Base-by-base conservation (phyloP, 2,113 vertebrate genomes). In the Blennius ocellaris region DNA sequence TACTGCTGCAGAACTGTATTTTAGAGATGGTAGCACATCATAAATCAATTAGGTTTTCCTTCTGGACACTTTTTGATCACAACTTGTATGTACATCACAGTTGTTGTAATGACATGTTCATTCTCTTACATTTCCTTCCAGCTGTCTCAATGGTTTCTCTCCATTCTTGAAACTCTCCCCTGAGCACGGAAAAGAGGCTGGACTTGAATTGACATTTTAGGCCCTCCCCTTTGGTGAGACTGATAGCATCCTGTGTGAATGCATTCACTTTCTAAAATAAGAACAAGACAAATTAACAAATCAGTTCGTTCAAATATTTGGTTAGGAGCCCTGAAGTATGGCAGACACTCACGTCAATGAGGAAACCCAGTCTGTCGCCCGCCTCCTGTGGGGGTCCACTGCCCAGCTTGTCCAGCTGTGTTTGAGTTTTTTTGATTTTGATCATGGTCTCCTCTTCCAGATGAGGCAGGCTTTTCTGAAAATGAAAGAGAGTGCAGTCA, bases 191-290 rank as follows among this genome's bases (percentile, higher is more conserved):
- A 40, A 92, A 94, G 5, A 96, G 84, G 5, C 92, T 59, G 0
- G 61, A 30, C 44, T 8, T 55, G 8, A 30, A 1, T 3, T 21
- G 41, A 8, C 12, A 10, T 1, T 90, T 63, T 0, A 65, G 21
- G 16, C 96, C 95, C 16, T 97, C 95, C 36, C 95, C 96, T 36
- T 39, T 43, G 0, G 68, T 48, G 45, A 86, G 40, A 36, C 0
- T 78, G 7, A 30, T 53, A 30, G 93, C 81, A 1, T 94, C 92
- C 6, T 87, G 67, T 36, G 87, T 95, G 70, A 96, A 96, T 0
- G 39, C 0, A 5, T 89, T 93, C 40, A 96, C 87, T 93, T 94
- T 57, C 96, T 97, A 70, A 70, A 6, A 80, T 6, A 14, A 77
- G 17, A 50, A 50, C 12, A 47, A 9, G 15, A 37, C 1, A 45